Evolutionary conservation across 2,888 invertebrate genomes (phyloP).

Genomic region (Hirtodrosophila trivittata): DNA sequence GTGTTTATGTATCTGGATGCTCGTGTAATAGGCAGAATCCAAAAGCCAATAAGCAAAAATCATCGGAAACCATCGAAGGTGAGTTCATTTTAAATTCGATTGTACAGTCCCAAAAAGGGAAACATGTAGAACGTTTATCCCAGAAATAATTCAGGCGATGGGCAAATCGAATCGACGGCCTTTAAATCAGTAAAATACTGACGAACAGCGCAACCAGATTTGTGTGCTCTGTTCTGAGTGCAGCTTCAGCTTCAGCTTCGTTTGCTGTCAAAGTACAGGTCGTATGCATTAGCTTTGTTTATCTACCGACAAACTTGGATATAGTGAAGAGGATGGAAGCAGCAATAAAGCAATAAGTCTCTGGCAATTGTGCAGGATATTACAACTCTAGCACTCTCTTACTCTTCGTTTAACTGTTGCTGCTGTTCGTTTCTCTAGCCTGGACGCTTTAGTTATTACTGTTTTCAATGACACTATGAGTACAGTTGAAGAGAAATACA

Average conservation of each 20-base stretch:
- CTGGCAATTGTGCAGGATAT: slow-evolving; percentile 70
- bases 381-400: slow-evolving; percentile 34
- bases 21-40: slow-evolving; percentile 35
- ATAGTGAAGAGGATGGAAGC: slow-evolving; percentile 7
- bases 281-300: slow-evolving; percentile 72
- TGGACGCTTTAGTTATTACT: slow-evolving; percentile 4
- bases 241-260: slow-evolving; percentile 15
- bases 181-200: slow-evolving; percentile 11
- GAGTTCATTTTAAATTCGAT: slow-evolving; percentile 73
- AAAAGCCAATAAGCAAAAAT: slow-evolving; percentile 72
- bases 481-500: slow-evolving; percentile 12
- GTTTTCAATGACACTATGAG: slow-evolving; percentile 36
- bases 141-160: slow-evolving; percentile 38
- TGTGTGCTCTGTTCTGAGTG: slow-evolving; percentile 26
- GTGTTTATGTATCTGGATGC: slow-evolving; percentile 18
- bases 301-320: slow-evolving; percentile 33
- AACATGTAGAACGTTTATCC: slow-evolving; percentile 67
- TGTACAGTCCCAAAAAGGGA: slow-evolving; percentile 48
- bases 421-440: slow-evolving; percentile 6
- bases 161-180: slow-evolving; percentile 28
- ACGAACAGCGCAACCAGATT: slow-evolving; percentile 20
- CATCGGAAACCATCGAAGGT: slow-evolving; percentile 68
- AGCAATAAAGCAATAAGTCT: slow-evolving; percentile 45
- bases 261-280: slow-evolving; percentile 34
- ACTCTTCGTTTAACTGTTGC: slow-evolving; percentile 39